Evolutionary conservation across 2,113 vertebrate genomes (phyloP), one percentile per base, ranked within the genome.

Genomic region (Patagioenas fasciata): DNA sequence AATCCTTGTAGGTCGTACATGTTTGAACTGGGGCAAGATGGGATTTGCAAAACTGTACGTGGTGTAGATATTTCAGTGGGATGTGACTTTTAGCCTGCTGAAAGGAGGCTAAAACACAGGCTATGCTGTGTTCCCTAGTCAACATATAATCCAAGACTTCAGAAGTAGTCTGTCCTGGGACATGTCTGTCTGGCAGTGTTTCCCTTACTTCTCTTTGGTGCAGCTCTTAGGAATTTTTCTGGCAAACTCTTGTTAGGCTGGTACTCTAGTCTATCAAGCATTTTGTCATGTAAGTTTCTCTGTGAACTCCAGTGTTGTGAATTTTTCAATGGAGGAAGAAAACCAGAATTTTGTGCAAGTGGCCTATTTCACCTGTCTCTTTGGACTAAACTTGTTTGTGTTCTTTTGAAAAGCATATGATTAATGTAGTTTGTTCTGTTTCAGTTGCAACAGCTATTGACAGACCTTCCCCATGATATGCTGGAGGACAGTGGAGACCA

Each of bases 391-490:
- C 34, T 73, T 64, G 17, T 17, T 15, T 38, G 40, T 17, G 5
- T 67, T 88, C 15, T 82, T 64, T 53, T 61, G n/a, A 54, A 72
- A 66, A 84, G 25, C 7, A 4, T 34, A 2, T 38, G 51, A 64
- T 12, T 6, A 24, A 17, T 69, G 2, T 47, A 80, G 25, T 66
- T 91, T 93, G 18, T 95, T 92, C 64, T 92, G 24, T 93, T 96
- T 94, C 96, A 99, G 99, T 96, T 99, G 89, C 99, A 99, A 80
- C 98, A 99, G 15, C 95, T 99, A 25, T 96, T 99, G 97, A 99
- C 99, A n/a, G 99, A 99, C 97, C 98, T 99, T 96, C 99, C 99
- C 10, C 99, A 99, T 97, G 99, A 99, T 93, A 99, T 99, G 99
- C 98, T 99, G 89, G 99, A 99, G 64, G 99, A 99, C 94, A 99